A percentile compares a stretch with the other conserved stretches of the same genome.
Conservation (phyloP, 1,140 invertebrate genomes). For the Drosophila guanche region DNA sequence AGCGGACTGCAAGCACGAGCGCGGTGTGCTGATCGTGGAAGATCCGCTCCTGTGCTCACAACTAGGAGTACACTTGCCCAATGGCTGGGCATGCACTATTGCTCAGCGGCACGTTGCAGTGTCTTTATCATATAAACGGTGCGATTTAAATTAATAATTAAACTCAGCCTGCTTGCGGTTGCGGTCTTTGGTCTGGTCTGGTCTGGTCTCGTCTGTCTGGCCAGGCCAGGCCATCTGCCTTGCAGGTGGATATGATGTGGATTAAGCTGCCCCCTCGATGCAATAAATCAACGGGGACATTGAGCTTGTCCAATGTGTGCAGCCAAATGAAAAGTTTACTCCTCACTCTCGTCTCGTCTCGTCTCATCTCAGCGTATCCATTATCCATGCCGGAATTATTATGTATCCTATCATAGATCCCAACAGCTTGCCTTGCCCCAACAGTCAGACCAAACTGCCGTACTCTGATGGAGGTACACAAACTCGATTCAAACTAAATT, state of each 20-base stretch:
- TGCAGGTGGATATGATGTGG: slow-evolving; percentile 47
- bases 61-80: slow-evolving; percentile 14
- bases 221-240: slow-evolving; percentile 37
- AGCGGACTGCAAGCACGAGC: slow-evolving; percentile 11
- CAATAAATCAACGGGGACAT: slow-evolving; percentile 74
- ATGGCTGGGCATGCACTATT: slow-evolving; percentile 65
- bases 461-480: slow-evolving; percentile 27
- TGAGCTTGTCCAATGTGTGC: slow-evolving; percentile 52
- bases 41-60: slow-evolving; percentile 23
- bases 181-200: slow-evolving; percentile 11
- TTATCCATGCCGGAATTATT: slow-evolving; percentile 1
- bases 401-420: neutral
- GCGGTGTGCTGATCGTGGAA: no score
- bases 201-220: slow-evolving; percentile 33
- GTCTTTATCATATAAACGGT: slow-evolving; percentile 80
- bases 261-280: slow-evolving; percentile 45
- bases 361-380: slow-evolving; percentile 6
- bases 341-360: no score
- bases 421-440: neutral
- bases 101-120: slow-evolving; percentile 74
- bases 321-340: slow-evolving; percentile 59
- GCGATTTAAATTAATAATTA: slow-evolving; percentile 81
- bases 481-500: slow-evolving; percentile 49
- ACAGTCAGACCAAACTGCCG: slow-evolving; percentile 34
- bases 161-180: slow-evolving; percentile 38